phyloP scores from a whole-genome alignment of 1,140 invertebrate genomes.

The Zaprionus inermis region DNA sequence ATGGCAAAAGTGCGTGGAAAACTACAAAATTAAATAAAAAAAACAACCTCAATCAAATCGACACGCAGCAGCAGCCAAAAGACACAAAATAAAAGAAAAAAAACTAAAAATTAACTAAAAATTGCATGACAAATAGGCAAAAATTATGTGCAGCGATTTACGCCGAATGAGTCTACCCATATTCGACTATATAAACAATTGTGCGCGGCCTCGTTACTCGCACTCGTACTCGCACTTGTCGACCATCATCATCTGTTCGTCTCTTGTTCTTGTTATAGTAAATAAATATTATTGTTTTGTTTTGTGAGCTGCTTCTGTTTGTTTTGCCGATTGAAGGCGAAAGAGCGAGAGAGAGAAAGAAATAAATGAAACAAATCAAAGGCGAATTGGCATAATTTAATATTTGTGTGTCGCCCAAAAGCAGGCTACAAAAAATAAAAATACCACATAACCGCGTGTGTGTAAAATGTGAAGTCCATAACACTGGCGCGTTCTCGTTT shows the following conservation, averaged over 20 bases:
- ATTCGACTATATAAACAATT: not conserved
- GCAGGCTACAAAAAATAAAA: conserved; percentile 13
- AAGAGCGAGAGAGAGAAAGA: not conserved
- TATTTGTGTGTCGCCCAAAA: conserved; percentile 36
- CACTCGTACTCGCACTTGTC: not conserved
- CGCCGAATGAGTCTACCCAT: not conserved
- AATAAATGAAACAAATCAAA: conserved; percentile 4
- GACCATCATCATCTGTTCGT: not conserved
- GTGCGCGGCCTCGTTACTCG: not conserved
- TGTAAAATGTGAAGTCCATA: not conserved
- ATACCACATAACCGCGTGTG: not conserved
- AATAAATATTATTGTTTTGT: conserved; percentile 7
- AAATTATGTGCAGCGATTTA: not conserved
- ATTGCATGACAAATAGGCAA: not conserved
- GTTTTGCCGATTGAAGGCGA: not conserved
- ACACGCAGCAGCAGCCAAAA: conserved; percentile 41
- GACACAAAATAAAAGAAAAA: conserved; percentile 18
- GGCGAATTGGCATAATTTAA: not conserved
- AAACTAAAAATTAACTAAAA: conserved; percentile 1
- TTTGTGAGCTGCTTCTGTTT: not conserved
- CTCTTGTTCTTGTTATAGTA: not conserved
- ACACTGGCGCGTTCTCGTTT: not conserved
- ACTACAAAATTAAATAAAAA: conserved; percentile 24
- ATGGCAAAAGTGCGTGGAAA: conserved; percentile 43
- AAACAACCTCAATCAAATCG: conserved; percentile 54